These are phyloP conservation scores for Marmota flaviventris DNA, from an alignment of 2,113 vertebrate species.

Conservation along the genomic window DNA sequence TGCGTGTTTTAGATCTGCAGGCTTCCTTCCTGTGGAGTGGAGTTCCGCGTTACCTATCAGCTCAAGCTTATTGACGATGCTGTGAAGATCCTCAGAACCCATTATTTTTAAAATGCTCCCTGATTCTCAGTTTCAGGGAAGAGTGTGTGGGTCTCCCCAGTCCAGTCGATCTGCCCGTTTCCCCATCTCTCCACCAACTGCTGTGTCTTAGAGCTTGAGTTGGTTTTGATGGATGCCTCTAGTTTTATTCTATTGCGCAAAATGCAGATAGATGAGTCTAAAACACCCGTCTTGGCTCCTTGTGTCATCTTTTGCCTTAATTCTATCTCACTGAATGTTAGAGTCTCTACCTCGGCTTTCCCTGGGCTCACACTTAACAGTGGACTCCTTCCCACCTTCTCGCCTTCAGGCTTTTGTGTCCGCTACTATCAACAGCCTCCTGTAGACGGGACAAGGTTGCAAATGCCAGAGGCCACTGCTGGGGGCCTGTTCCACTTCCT, in stretches of 20 bases:
- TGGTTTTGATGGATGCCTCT: neutral
- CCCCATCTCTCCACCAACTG: neutral
- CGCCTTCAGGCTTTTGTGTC: neutral
- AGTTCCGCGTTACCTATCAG: neutral
- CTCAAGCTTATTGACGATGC: neutral
- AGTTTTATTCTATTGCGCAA: neutral
- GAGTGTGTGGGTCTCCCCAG: neutral
- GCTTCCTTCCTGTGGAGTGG: neutral
- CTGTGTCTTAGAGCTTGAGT: neutral
- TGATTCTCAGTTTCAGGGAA: neutral
- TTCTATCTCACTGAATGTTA: neutral
- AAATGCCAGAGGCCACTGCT: neutral
- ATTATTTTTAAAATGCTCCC: neutral
- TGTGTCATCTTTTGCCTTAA: neutral
- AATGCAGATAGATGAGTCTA: neutral
- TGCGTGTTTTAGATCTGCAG: neutral
- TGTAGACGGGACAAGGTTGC: neutral
- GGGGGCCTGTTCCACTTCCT: rapidly evolving
- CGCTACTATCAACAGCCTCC: neutral
- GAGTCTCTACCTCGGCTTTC: neutral
- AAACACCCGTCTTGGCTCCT: neutral
- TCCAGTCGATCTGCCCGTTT: neutral
- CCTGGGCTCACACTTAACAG: neutral
- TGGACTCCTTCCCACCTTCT: neutral
- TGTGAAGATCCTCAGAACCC: neutral